phyloP scores from a whole-genome alignment of 2,888 invertebrate species.

The Sminthurides aquaticus region DNA sequence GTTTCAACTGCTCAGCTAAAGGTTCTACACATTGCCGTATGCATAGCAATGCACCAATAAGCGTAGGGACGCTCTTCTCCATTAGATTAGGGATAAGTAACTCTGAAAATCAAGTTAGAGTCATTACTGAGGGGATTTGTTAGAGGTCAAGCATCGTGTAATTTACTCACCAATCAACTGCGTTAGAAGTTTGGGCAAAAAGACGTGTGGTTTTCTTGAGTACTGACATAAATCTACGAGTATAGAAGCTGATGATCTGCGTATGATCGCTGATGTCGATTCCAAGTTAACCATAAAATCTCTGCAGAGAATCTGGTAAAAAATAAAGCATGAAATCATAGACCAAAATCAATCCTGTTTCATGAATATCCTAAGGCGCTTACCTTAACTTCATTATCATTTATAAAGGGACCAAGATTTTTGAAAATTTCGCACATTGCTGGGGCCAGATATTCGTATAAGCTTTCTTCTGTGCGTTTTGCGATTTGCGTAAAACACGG shows the following conservation, averaged over 20 bases:
- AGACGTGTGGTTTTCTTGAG: slow-evolving; percentile 62
- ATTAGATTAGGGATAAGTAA: slow-evolving; percentile 38
- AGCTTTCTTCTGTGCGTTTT: slow-evolving; percentile 61
- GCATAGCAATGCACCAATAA: slow-evolving; percentile 39
- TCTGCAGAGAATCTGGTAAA: slow-evolving; percentile 58
- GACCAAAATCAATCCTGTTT: too few species aligned
- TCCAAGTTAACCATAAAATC: slow-evolving; percentile 61
- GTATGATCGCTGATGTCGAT: slow-evolving; percentile 61
- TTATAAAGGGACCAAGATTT: slow-evolving; percentile 61
- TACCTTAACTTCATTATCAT: slow-evolving; percentile 64
- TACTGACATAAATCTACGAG: slow-evolving; percentile 72
- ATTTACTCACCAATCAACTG: slow-evolving; percentile 53
- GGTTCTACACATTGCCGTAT: slow-evolving; percentile 37
- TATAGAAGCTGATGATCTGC: slow-evolving; percentile 73
- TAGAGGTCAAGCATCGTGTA: background rate
- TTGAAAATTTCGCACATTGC: slow-evolving; percentile 60
- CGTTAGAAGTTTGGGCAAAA: slow-evolving; percentile 61
- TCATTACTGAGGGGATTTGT: background rate
- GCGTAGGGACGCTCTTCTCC: slow-evolving; percentile 37
- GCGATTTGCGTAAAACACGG: slow-evolving; percentile 66
- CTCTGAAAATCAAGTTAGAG: slow-evolving; percentile 23
- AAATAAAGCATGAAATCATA: slow-evolving; percentile 14
- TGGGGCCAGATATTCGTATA: slow-evolving; percentile 60
- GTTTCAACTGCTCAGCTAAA: slow-evolving; percentile 29
- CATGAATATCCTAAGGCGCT: too few species aligned